phyloP scores from a whole-genome alignment of 2,888 invertebrate genomes.

The Sarcophaga carnaria region DNA sequence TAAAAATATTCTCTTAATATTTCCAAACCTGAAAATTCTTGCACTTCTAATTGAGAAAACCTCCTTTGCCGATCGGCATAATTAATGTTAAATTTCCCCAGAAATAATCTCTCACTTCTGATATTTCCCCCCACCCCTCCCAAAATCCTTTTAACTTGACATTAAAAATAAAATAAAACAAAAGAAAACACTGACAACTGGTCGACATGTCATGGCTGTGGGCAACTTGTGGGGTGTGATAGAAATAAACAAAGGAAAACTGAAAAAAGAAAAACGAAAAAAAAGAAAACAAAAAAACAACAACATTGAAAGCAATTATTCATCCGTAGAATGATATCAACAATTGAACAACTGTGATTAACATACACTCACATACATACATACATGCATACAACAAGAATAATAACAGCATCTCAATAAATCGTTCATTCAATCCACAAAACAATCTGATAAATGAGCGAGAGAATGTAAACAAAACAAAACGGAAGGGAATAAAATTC shows the following conservation, averaged over 20 bases:
- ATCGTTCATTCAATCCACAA: conserved; percentile 1
- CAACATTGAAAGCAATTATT: conserved; percentile 48
- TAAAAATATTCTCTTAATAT: no score
- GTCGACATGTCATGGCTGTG: background rate
- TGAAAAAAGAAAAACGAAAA: conserved; percentile 12
- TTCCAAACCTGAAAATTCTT: no score
- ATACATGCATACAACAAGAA: no score
- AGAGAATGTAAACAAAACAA: conserved; percentile 6
- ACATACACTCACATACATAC: conserved; percentile 36
- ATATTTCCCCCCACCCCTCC: no score
- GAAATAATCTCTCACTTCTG: background rate
- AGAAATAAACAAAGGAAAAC: background rate
- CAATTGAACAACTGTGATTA: conserved; percentile 55
- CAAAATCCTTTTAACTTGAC: background rate
- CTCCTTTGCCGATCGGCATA: no score
- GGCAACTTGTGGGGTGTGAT: background rate
- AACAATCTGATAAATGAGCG: background rate
- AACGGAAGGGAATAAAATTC: background rate
- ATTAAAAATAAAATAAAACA: conserved; percentile 23
- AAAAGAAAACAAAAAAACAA: background rate
- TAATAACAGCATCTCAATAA: background rate
- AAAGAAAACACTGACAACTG: background rate
- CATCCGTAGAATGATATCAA: conserved; percentile 50
- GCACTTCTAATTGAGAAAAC: no score
- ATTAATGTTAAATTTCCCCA: no score